phyloP scores from a whole-genome alignment of 2,888 invertebrate species.

The Oscheius sp. region DNA sequence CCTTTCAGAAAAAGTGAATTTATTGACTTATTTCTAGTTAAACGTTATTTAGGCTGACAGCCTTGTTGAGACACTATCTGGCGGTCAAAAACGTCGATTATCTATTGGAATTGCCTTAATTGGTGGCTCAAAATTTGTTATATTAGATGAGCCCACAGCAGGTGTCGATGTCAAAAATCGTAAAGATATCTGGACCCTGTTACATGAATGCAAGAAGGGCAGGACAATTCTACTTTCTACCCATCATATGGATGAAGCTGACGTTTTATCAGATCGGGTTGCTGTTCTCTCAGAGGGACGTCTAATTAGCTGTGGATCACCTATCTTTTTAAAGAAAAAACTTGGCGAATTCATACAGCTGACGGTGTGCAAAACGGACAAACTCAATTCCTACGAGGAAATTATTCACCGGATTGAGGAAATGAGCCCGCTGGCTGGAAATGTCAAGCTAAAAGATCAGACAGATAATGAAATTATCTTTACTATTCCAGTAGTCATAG shows the following conservation, averaged over 20 bases:
- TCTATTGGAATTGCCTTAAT: constrained; percentile 90
- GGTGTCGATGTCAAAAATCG: constrained; percentile 85
- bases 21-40: constrained; percentile 42
- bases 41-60: neutral
- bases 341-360: constrained; percentile 75
- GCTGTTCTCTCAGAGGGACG: constrained; percentile 76
- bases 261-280: constrained; percentile 76
- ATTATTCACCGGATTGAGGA: neutral
- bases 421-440: neutral
- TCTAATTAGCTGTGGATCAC: constrained; percentile 74
- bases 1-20: constrained; percentile 78
- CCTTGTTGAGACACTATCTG: constrained; percentile 73
- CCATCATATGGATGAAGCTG: constrained; percentile 78
- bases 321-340: constrained; percentile 75
- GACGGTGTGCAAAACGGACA: constrained; percentile 34
- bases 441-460: neutral
- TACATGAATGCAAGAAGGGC: constrained; percentile 74
- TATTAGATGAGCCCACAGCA: constrained; percentile 71
- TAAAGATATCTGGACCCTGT: constrained; percentile 83
- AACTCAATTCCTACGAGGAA: neutral
- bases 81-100: constrained; percentile 88
- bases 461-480: constrained; percentile 4
- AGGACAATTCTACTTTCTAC: constrained; percentile 76
- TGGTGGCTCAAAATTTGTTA: constrained; percentile 78
- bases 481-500: constrained; percentile 39